phyloP scores from a whole-genome alignment of 2,113 vertebrate species.

The Eupsittula cactorum region DNA sequence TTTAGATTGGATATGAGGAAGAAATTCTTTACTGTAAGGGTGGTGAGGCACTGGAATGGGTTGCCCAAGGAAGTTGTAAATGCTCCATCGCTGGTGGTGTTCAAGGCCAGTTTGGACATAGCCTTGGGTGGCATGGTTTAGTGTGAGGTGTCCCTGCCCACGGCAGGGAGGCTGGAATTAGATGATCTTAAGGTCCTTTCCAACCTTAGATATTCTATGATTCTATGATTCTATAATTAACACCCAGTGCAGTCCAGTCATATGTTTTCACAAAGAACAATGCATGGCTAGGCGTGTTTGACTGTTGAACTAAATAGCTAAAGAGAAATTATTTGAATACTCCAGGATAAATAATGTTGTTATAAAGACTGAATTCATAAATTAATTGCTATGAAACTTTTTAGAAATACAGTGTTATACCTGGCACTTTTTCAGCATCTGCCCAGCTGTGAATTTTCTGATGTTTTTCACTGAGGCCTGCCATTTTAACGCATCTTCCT shows the following conservation, averaged over 20 bases:
- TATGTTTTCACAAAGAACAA: background rate
- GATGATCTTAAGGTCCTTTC: no score
- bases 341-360: background rate
- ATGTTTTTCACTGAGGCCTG: background rate
- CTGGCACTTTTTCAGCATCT: background rate
- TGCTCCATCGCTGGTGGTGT: no score
- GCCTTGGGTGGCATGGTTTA: no score
- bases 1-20: no score
- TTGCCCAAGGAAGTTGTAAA: no score
- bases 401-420: background rate
- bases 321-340: background rate
- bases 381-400: background rate
- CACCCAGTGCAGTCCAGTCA: background rate
- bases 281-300: background rate
- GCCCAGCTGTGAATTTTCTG: background rate
- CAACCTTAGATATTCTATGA: no score
- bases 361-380: background rate
- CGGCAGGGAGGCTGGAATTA: no score
- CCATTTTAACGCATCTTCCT: background rate
- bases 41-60: no score
- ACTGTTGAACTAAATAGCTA: background rate
- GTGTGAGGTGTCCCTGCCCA: no score
- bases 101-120: no score
- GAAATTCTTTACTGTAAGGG: no score
- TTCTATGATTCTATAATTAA: background rate